These are phyloP conservation scores for Embidobia sp. DNA, from an alignment of 2,888 invertebrate species.

Conservation along the genomic window DNA sequence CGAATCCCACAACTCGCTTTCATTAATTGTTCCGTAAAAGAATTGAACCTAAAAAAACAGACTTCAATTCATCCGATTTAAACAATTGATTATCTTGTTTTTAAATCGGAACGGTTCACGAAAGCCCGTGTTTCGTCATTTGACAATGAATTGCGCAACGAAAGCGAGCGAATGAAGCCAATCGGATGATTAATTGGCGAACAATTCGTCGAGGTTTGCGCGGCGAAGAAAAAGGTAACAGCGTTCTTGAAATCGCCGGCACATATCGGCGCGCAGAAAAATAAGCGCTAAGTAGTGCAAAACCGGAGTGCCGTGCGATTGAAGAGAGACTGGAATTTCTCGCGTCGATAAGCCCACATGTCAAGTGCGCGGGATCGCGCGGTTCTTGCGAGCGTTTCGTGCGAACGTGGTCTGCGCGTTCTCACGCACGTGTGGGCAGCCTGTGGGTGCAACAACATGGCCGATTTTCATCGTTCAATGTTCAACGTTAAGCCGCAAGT, in stretches of 20 bases:
- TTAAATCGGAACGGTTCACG: too few relatives aligned
- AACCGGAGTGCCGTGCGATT: slow-evolving; percentile 53
- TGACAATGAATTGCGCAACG: too few relatives aligned
- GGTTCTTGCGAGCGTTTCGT: slow-evolving; percentile 59
- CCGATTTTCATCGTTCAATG: slow-evolving; percentile 73
- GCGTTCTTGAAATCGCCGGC: slow-evolving; percentile 37
- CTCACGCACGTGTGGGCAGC: slow-evolving; percentile 70
- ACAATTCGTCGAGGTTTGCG: slow-evolving; percentile 14
- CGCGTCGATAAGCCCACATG: slow-evolving; percentile 65
- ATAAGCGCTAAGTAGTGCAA: slow-evolving; percentile 61
- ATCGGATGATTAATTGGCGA: slow-evolving; percentile 14
- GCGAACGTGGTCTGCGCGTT: slow-evolving; percentile 56
- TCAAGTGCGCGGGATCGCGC: slow-evolving; percentile 64
- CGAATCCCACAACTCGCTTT: too few relatives aligned
- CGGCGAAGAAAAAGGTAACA: slow-evolving; percentile 23
- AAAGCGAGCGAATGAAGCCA: too few relatives aligned
- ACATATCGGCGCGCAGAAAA: slow-evolving; percentile 44
- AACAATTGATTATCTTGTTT: too few relatives aligned
- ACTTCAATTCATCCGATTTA: too few relatives aligned
- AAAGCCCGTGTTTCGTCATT: too few relatives aligned
- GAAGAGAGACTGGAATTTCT: slow-evolving; percentile 65
- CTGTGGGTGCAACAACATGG: slow-evolving; percentile 75
- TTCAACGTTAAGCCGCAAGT: slow-evolving; percentile 69
- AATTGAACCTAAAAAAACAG: too few relatives aligned
- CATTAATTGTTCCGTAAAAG: too few relatives aligned